Evolutionary conservation across 2,797 vertebrate genomes (phyloP), one percentile per base, ranked within the genome.

Genomic region (Trichosurus vulpecula): DNA sequence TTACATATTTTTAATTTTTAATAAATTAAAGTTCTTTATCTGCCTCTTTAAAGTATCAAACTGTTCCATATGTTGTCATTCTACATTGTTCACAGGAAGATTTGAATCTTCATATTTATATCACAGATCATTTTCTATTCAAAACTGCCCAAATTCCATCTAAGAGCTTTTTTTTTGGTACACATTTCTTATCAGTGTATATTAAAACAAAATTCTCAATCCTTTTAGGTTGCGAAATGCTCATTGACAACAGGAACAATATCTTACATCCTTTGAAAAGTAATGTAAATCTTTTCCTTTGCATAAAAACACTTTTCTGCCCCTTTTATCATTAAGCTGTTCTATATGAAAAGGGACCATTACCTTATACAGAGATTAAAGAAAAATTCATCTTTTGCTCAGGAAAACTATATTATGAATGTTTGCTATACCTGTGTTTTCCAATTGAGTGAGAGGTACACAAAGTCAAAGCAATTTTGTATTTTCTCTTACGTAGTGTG

Each of bases 1-100:
- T 98, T 98, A 98, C 99, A 98, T 98, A 98, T 98, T 98, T 98
- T 98, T 98, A 98, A 98, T 97, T 25, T 56, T 56, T 56, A 56
- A 56, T 56, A 96, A 98, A 58, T 30, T 3, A 31, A 31, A 61
- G 57, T 10, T 61, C 29, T 12, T 61, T 35, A 13, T 61, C 30
- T 31, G 11, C 30, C 57, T 31, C 11, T 61, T 61, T 61, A 61
- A 61, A 61, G 30, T 61, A 35, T 31, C 57, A 61, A 2, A 57
- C 56, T 57, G 12, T 61, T 61, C 0, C 12, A 31, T 31, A 61
- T 61, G 57, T 31, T 61, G 10, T 61, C 10, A 61, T 61, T 61
- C 30, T 31, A 13, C 30, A 35, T 61, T 61, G 57, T 61, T 56
- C 30, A 61, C 31, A 12, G 57, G 12, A 61, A 61, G 57, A 61